Percentiles rank a stretch among this genome's conserved stretches.
Evolutionary conservation across 2,797 vertebrate genomes (phyloP).

Genomic region (Pipistrellus kuhlii): DNA sequence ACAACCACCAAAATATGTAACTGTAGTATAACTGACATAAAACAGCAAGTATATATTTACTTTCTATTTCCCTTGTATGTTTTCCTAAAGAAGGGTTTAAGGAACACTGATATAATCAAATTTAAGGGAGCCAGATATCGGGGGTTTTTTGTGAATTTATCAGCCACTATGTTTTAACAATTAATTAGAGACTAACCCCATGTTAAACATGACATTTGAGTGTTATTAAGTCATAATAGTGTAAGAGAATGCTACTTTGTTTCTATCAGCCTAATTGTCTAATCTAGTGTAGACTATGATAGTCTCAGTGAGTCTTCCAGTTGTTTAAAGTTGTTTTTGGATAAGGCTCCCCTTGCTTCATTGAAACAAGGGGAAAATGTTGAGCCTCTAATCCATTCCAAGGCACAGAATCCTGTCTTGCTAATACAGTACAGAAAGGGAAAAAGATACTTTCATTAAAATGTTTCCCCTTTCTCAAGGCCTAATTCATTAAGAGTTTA

Average conservation of each 20-base stretch:
- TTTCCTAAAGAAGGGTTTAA: neutral
- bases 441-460: neutral
- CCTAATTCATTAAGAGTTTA: neutral
- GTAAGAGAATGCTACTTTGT: neutral
- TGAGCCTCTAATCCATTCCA: neutral
- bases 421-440: neutral
- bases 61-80: neutral
- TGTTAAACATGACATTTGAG: neutral
- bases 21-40: neutral
- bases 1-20: neutral
- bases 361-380: neutral
- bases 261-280: neutral
- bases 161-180: neutral
- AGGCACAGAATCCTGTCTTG: neutral
- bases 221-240: neutral
- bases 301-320: neutral
- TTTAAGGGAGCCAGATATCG: neutral
- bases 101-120: neutral
- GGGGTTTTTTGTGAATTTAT: neutral
- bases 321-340: neutral
- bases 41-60: neutral
- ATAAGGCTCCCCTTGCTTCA: neutral
- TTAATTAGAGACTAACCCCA: neutral
- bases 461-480: neutral
- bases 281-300: neutral